Evolutionary conservation across 2,888 invertebrate genomes (phyloP), one percentile per base, ranked within the genome.

Genomic region (Coenonympha arcania): DNA sequence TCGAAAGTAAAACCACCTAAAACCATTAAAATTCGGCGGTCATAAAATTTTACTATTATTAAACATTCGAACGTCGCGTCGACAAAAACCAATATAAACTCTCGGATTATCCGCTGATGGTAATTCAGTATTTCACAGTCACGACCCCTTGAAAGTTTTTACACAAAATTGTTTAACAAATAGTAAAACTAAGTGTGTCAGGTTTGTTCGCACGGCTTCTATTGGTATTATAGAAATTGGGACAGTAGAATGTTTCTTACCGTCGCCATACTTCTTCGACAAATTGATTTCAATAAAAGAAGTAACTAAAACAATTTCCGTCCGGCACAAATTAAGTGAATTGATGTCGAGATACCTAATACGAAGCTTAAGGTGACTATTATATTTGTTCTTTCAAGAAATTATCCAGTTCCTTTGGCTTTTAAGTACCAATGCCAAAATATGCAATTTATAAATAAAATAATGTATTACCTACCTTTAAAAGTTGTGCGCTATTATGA

Each of bases 121-220:
- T 79, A 80, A 80, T 77, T 75, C 76, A 78, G 76, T 75, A 83
- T 79, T 82, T 77, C 80, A 77, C 73, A 75, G 81, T 82, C 82
- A 83, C 84, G 85, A 83, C 71, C 76, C 61, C 69, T 69, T 63
- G 61, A 68, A 63, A 70, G 71, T 73, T 76, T 76, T 73, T 71
- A 69, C 75, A 71, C 26, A 75, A 77, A 77, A 71, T 66, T 69
- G 58, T 61, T 68, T 50, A 44, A 39, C 47, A 43, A 34, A 42
- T 51, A 52, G 50, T 48, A 30, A 48, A 20, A 69, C 55, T 67
- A 81, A 81, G 79, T 85, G 49, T 76, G 82, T 68, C 83, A 77
- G 71, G 69, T 73, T 71, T 68, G 82, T 79, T 84, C 82, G 78
- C 83, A 83, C 81, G 79, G 50, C 52, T 56, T 59, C 63, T 64